Evolutionary conservation across 2,113 vertebrate genomes (phyloP).

Genomic region (Elaphurus davidianus): DNA sequence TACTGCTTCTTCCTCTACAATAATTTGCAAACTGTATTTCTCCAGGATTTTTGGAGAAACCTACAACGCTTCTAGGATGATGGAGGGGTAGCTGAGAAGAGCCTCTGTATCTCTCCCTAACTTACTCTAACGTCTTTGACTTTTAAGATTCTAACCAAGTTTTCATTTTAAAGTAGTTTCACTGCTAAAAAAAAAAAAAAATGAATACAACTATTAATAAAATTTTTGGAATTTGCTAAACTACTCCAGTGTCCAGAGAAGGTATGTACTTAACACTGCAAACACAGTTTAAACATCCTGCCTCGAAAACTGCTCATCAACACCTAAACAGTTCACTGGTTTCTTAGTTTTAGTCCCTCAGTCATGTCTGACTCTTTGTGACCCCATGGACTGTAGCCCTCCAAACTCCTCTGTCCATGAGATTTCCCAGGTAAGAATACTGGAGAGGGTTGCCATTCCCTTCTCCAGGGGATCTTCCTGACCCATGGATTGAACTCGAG

Average conservation of each 20-base stretch:
- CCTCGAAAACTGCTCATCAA: background rate
- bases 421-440: background rate
- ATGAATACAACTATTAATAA: background rate
- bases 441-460: background rate
- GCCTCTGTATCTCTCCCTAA: background rate
- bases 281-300: background rate
- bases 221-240: background rate
- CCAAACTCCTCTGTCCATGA: background rate
- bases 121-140: background rate
- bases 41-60: background rate
- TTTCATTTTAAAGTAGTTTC: background rate
- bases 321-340: background rate
- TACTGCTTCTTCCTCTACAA: background rate
- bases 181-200: background rate
- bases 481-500: background rate
- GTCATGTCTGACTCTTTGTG: background rate
- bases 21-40: background rate
- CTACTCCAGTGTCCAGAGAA: background rate
- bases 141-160: background rate
- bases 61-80: background rate
- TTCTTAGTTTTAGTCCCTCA: background rate
- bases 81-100: background rate
- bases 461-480: background rate
- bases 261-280: background rate
- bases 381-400: background rate